Conservation (phyloP, 1,140 invertebrate species). For the Trichogramma pretiosum region DNA sequence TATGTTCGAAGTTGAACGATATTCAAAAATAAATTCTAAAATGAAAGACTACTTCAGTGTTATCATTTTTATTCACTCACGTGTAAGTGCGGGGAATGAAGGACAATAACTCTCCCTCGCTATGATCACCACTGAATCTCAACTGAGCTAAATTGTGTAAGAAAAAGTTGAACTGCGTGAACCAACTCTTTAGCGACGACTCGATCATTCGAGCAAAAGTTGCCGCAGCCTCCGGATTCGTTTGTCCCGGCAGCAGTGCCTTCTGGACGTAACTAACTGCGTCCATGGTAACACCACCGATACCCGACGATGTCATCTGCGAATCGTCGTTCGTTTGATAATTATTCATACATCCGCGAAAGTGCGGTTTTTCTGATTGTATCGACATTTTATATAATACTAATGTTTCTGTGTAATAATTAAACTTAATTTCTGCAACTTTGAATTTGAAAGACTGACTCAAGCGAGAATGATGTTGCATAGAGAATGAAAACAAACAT, state of each 20-base stretch:
- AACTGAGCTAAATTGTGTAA: constrained; percentile 93
- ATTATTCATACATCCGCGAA: too few relatives aligned
- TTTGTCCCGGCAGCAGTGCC: constrained; percentile 78
- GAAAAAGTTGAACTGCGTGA: constrained; percentile 96
- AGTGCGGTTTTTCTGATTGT: too few relatives aligned
- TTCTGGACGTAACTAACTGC: constrained; percentile 88
- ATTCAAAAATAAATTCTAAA: too few relatives aligned
- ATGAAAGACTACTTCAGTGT: too few relatives aligned
- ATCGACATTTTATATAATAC: too few relatives aligned
- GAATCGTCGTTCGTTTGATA: too few relatives aligned
- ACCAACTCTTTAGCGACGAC: constrained; percentile 76
- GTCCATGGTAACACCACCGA: constrained; percentile 84
- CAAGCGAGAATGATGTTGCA: too few relatives aligned
- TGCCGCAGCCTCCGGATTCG: constrained; percentile 89
- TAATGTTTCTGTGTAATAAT: too few relatives aligned
- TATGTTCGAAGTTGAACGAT: background rate
- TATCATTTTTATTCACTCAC: too few relatives aligned
- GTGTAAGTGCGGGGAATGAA: constrained; percentile 92
- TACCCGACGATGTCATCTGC: constrained; percentile 90
- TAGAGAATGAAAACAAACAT: too few relatives aligned
- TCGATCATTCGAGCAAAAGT: constrained; percentile 88
- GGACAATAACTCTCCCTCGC: constrained; percentile 73
- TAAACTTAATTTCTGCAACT: too few relatives aligned
- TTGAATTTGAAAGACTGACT: too few relatives aligned
- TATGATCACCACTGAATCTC: constrained; percentile 77